Evolutionary conservation across 2,888 invertebrate genomes (phyloP).

Genomic region (Ormia ochracea): DNA sequence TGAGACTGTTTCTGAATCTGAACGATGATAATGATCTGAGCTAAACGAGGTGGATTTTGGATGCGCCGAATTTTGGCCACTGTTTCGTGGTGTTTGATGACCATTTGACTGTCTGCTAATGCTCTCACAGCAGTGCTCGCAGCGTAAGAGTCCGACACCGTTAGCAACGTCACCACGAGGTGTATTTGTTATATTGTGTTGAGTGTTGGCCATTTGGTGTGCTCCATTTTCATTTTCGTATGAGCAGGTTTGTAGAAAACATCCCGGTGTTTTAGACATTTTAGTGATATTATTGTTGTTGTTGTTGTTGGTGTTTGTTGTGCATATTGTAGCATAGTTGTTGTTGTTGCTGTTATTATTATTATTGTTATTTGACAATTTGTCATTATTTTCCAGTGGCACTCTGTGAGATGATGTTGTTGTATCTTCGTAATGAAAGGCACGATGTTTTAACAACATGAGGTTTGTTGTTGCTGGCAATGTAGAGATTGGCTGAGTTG

Average conservation of each 20-base stretch:
- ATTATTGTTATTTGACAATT: slow-evolving; percentile 27
- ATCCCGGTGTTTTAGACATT: slow-evolving; percentile 29
- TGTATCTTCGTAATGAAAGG: slow-evolving; percentile 46
- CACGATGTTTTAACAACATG: slow-evolving; percentile 54
- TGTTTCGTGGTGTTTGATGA: slow-evolving; percentile 8
- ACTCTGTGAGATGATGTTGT: slow-evolving; percentile 8
- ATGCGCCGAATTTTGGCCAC: slow-evolving; percentile 14
- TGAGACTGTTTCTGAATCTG: slow-evolving; percentile 72
- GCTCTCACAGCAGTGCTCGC: slow-evolving; percentile 71
- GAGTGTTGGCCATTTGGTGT: slow-evolving; percentile 27
- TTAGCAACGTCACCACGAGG: slow-evolving; percentile 13
- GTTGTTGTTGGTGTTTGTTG: slow-evolving; percentile 28
- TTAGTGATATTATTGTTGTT: slow-evolving; percentile 9
- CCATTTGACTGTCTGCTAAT: slow-evolving; percentile 32
- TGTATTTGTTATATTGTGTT: slow-evolving; percentile 55
- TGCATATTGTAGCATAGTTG: slow-evolving; percentile 45
- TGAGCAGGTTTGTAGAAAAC: slow-evolving; percentile 48
- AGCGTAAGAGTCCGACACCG: slow-evolving; percentile 65
- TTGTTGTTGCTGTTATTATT: slow-evolving; percentile 46
- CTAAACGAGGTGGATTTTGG: slow-evolving; percentile 45
- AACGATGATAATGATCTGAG: slow-evolving; percentile 68
- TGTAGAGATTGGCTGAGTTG: background rate
- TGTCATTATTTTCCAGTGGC: slow-evolving; percentile 13
- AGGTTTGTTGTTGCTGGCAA: slow-evolving; percentile 27
- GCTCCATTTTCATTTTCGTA: slow-evolving; percentile 43